phyloP scores from a whole-genome alignment of 2,113 vertebrate genomes.

The Bubo blakistoni region DNA sequence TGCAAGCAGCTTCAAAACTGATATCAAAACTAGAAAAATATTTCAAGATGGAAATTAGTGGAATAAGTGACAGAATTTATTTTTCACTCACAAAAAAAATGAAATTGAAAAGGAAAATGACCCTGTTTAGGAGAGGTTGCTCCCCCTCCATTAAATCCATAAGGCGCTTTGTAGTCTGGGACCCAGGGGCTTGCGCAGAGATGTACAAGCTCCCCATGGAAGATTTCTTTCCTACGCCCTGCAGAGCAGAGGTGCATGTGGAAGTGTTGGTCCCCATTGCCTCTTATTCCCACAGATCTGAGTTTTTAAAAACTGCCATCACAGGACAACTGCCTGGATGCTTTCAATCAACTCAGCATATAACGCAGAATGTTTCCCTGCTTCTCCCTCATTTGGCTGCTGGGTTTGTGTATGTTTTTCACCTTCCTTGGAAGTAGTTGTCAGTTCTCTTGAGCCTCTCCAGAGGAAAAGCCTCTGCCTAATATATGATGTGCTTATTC shows the following conservation, averaged over 20 bases:
- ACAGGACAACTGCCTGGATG: neutral
- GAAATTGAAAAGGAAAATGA: neutral
- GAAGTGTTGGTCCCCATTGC: neutral
- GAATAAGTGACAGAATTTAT: neutral
- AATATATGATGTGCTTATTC: constrained; percentile 80
- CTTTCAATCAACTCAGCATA: neutral
- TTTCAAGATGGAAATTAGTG: neutral
- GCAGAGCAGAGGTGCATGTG: neutral
- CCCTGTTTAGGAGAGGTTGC: neutral
- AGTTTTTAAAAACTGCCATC: neutral
- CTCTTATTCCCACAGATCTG: neutral
- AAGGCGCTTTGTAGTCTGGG: neutral
- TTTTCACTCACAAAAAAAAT: neutral
- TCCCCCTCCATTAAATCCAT: neutral
- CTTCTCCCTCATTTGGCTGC: neutral
- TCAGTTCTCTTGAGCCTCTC: constrained; percentile 46
- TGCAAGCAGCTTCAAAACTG: neutral
- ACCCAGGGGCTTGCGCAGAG: neutral
- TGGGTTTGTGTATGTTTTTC: constrained; percentile 29
- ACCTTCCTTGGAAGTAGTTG: constrained; percentile 52
- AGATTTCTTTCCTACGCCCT: neutral
- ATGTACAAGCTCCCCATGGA: neutral
- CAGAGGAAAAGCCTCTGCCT: constrained; percentile 67
- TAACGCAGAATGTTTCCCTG: neutral
- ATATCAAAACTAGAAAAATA: neutral